phyloP scores from a whole-genome alignment of 2,797 vertebrate species.

The Threskiornis aethiopicus region DNA sequence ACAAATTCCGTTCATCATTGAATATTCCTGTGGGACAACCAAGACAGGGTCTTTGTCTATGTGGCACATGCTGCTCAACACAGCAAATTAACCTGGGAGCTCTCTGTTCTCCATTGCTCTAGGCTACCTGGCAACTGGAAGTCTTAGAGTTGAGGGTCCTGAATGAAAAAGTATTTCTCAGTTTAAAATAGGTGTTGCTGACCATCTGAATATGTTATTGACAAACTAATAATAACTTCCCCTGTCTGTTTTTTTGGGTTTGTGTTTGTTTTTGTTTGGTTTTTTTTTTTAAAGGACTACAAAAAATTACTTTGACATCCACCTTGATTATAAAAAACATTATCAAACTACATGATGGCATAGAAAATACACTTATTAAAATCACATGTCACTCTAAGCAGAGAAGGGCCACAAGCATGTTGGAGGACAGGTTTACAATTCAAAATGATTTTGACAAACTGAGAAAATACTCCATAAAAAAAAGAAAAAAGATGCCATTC shows the following conservation, averaged over 20 bases:
- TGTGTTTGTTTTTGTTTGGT: too few relatives aligned
- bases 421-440: background rate
- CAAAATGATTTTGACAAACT: background rate
- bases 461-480: background rate
- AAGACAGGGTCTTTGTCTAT: background rate
- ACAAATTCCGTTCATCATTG: background rate
- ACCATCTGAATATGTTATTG: background rate
- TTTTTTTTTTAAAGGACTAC: background rate
- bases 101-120: background rate
- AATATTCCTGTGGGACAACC: background rate
- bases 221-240: background rate
- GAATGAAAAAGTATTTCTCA: background rate
- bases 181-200: background rate
- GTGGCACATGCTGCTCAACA: background rate
- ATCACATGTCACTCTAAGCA: background rate
- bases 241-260: background rate
- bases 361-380: background rate
- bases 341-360: background rate
- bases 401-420: background rate
- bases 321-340: slow-evolving; percentile 9
- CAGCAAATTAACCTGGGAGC: background rate
- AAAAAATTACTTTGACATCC: background rate
- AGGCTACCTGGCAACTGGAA: background rate
- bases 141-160: background rate
- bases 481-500: background rate